Percentiles rank a stretch among this genome's conserved stretches.
These are phyloP conservation scores for Lasius platythorax DNA, from an alignment of 2,888 invertebrate species.

Conservation along the genomic window DNA sequence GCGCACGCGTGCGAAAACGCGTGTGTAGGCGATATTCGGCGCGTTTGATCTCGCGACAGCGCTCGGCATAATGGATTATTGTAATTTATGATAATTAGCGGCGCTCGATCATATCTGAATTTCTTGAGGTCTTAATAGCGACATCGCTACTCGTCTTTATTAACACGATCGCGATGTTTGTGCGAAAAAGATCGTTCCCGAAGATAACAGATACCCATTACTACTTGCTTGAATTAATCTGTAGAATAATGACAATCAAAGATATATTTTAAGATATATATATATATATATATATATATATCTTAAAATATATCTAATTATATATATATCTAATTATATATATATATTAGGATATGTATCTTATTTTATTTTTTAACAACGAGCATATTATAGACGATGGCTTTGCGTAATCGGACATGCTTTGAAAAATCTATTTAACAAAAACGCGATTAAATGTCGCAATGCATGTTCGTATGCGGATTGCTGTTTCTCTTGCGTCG, in stretches of 20 bases:
- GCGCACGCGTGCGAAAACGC: conserved; percentile 19
- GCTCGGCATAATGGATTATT: conserved; percentile 55
- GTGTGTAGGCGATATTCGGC: conserved; percentile 39
- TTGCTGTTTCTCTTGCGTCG: not conserved
- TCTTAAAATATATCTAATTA: no score
- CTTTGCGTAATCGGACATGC: not conserved
- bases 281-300: not conserved
- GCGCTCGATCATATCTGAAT: conserved; percentile 24
- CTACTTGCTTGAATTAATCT: not conserved
- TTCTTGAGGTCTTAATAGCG: conserved; percentile 13
- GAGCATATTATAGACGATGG: not conserved
- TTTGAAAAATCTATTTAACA: not conserved
- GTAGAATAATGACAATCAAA: not conserved
- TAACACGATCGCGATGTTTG: not conserved
- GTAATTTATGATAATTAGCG: conserved; percentile 65
- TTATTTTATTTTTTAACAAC: not conserved
- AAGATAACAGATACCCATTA: not conserved
- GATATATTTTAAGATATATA: not conserved
- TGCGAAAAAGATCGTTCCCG: not conserved
- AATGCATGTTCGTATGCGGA: not conserved
- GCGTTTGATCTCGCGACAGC: conserved; percentile 55
- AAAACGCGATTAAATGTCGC: not conserved
- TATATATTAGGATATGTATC: not conserved
- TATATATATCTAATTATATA: not conserved
- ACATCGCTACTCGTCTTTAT: not conserved